Conservation (phyloP, 1,140 invertebrate genomes). For the Cydia splendana region DNA sequence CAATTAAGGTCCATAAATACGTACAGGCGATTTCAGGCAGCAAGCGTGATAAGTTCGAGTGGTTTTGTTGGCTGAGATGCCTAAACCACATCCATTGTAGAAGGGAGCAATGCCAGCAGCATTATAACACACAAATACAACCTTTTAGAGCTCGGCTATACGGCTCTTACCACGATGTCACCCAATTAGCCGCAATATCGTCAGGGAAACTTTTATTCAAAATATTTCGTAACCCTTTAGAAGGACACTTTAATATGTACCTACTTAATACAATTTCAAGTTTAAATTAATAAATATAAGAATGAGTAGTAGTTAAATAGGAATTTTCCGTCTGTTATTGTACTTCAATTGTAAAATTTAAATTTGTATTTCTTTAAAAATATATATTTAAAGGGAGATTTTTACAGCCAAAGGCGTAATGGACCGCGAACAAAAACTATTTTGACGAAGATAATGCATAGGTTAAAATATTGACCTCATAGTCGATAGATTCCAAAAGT, state of each 20-base stretch:
- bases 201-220: not conserved
- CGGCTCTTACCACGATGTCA: not conserved
- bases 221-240: not conserved
- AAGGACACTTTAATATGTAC: not conserved
- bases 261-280: not conserved
- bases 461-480: too few relatives aligned
- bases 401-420: too few relatives aligned
- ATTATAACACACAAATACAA: not conserved
- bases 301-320: too few relatives aligned
- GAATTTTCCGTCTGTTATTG: too few relatives aligned
- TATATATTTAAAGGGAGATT: too few relatives aligned
- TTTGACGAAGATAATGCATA: too few relatives aligned
- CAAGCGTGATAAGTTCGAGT: constrained; percentile 8
- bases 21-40: not conserved
- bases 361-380: too few relatives aligned
- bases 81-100: not conserved
- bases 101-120: not conserved
- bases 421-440: too few relatives aligned
- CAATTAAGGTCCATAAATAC: not conserved
- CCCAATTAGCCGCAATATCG: not conserved
- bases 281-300: not conserved
- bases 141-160: not conserved
- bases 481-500: too few relatives aligned
- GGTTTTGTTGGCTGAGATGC: constrained; percentile 2
- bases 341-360: too few relatives aligned